Percentiles rank a stretch among this genome's conserved stretches.
phyloP scores from a whole-genome alignment of 2,113 vertebrate species.

The Prolemur simus region DNA sequence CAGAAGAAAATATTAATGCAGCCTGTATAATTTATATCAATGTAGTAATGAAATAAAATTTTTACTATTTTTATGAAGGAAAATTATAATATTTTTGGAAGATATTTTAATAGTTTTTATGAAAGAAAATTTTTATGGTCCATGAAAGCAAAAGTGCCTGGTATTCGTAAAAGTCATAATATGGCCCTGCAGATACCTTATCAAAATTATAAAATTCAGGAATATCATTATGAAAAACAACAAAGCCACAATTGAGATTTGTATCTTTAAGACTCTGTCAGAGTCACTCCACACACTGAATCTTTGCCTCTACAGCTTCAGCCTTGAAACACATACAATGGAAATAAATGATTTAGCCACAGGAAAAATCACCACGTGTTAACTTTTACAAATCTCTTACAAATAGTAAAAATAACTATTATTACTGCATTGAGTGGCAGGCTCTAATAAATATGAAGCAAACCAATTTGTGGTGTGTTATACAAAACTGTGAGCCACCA shows the following conservation, averaged over 20 bases:
- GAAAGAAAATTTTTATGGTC: background rate
- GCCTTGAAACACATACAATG: background rate
- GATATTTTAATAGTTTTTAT: background rate
- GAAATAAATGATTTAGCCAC: constrained; percentile 4
- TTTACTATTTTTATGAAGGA: background rate
- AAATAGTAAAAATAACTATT: constrained; percentile 40
- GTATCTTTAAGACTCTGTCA: background rate
- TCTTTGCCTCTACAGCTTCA: background rate
- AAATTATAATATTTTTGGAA: background rate
- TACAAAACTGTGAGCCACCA: constrained; percentile 17
- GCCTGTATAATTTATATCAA: background rate
- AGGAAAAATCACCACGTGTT: background rate
- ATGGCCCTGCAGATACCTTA: background rate
- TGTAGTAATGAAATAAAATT: background rate
- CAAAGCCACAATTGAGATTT: background rate
- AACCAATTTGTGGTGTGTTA: background rate
- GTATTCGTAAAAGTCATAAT: background rate
- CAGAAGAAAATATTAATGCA: background rate
- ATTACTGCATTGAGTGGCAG: constrained; percentile 44
- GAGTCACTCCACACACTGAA: background rate
- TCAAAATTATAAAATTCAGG: background rate
- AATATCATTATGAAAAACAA: constrained; percentile 13
- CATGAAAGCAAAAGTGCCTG: background rate
- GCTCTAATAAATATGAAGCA: constrained; percentile 3
- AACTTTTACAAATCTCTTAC: constrained; percentile 31